Evolutionary conservation across 1,140 invertebrate species (phyloP), one percentile per base, ranked within the genome.

Genomic region (Drosophila leontia): DNA sequence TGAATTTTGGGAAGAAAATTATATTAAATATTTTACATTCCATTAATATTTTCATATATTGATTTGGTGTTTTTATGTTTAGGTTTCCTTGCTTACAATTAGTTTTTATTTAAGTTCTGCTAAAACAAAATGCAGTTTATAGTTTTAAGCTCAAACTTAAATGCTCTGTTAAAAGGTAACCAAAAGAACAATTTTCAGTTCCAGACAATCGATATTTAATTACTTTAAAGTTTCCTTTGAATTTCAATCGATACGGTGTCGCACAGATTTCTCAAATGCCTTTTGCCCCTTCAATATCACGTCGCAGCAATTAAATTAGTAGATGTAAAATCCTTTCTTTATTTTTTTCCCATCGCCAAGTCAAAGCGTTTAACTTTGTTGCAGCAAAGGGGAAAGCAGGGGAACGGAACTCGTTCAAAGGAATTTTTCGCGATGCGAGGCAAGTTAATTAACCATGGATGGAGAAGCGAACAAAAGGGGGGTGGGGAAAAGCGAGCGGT

Each of bases 251-350:
- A 55, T 68, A 68, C 32, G 23, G 34, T 37, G 62, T 45, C 41
- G 48, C 63, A 37, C 32, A 32, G 15, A 37, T 51, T 69, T 13
- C 39, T 41, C 47, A 67, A 69, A 34, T 56, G 35, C 19, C 34
- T 55, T 44, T 39, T 26, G 26, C n/a, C 8, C 62, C 82, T 65
- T 35, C 70, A 50, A 85, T 76, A 65, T 74, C 82, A 84, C 82
- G 82, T 84, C 70, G 67, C 78, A 75, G 78, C 74, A 84, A 84
- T 84, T 84, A 84, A 84, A 84, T 84, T 84, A 85, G 82, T 84
- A 68, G 67, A 78, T 74, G 78, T 74, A 85, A 83, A 84, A 44
- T 57, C 42, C 55, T 8, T 58, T 55, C 15, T 35, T 45, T 42
- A 60, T 26, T 39, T 34, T 45, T 58, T 55, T 41, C 35, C 47